Base-by-base conservation (phyloP, 2,888 invertebrate genomes). In the Pachliopta kotzebuea region DNA sequence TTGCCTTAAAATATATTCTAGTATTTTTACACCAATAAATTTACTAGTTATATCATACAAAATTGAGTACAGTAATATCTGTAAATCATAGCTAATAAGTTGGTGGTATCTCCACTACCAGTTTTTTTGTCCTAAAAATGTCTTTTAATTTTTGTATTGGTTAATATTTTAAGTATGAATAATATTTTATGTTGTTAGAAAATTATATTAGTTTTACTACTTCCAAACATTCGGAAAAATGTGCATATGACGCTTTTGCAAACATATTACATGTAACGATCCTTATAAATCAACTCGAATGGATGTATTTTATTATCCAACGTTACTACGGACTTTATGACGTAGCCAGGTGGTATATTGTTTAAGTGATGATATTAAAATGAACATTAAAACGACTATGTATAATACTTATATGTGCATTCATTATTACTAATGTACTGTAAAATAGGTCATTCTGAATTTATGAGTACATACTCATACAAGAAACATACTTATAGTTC, bases 291-390 rank as follows among this genome's bases (percentile, higher is more conserved):
- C 65, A 57, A 60, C 23, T 11, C n/a, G 45, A 61, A 61, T 45
- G 53, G 65, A 65, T 45, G 53, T 29, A 42, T 65, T 65, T 65
- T 65, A 65, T 61, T 61, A 61, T 54, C 49, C 60, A 57, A 49
- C 65, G 42, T 53, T 61, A 52, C 60, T 57, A 53, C 53, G 65
- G 45, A 20, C 60, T 53, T 60, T 60, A 64, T 53, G 53, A 56
- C n/a, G 29, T 31, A 21, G 24, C 26, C 57, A 57, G 65, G 53
- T 65, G 60, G 57, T 56, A 55, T n/a, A 45, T 56, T 56, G 52
- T 37, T 20, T 50, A 60, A 20, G 7, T 11, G 42, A 60, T 60
- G 56, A 57, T 29, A 45, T 42, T 42, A 60, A 60, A 54, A 31
- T 20, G 18, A 45, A 56, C 31, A 56, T 42, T 56, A 53, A 63